phyloP scores from a whole-genome alignment of 2,797 vertebrate genomes.

The Cynopterus sphinx region DNA sequence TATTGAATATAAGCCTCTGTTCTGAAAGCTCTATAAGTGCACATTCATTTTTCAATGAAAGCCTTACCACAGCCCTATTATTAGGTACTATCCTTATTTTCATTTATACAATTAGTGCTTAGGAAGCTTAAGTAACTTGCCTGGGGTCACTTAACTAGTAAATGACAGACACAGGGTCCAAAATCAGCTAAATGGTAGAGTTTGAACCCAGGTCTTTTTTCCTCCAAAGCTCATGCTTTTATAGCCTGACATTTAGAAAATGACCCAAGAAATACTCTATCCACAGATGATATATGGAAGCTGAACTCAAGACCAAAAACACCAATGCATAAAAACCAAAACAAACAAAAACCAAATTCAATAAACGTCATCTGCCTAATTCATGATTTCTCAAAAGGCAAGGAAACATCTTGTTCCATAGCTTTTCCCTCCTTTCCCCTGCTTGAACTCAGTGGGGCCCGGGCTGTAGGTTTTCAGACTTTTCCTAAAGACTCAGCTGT shows the following conservation, averaged over 20 bases:
- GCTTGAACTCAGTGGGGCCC: neutral
- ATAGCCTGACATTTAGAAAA: neutral
- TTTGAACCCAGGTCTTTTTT: neutral
- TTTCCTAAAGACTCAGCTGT: neutral
- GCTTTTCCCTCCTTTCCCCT: neutral
- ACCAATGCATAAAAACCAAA: neutral
- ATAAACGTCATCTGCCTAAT: neutral
- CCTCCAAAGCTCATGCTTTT: neutral
- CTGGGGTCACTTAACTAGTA: neutral
- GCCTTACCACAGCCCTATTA: neutral
- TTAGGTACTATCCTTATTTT: neutral
- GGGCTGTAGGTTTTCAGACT: neutral
- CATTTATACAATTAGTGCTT: slow-evolving; percentile 11
- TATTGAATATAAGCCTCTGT: neutral
- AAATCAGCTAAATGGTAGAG: neutral
- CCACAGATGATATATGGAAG: neutral
- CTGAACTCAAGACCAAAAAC: neutral
- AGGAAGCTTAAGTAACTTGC: neutral
- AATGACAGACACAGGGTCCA: neutral
- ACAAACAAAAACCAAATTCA: neutral
- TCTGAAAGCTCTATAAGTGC: neutral
- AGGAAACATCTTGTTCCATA: neutral
- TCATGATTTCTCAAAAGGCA: neutral
- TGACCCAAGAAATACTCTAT: neutral
- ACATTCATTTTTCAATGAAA: slow-evolving; percentile 16